Base-by-base conservation (phyloP, 2,888 invertebrate species). In the Achlya flavicornis region DNA sequence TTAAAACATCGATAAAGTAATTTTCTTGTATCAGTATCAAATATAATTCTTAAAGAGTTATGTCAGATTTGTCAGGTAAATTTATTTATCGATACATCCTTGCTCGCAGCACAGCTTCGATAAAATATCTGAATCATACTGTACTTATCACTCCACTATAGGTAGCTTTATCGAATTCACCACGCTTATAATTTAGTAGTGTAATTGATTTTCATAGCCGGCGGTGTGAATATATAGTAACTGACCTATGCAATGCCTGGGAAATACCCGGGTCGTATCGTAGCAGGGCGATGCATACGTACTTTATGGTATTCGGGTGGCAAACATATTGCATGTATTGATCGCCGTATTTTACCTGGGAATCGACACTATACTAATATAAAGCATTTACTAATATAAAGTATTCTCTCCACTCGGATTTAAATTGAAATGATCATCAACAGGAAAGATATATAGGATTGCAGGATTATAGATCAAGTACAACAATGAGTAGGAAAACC, bases 401-500 rank as follows among this genome's bases (percentile, higher is more conserved):
- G 68, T 68, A 72, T 70, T 68, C 61, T 61, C 35, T 48, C 62
- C 69, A 71, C 71, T 76, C 71, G 70, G 71, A 62, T 67, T 68
- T 63, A n/a, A 46, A 48, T 35, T 35, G 11, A 41, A 57, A 48
- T 6, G n/a, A 26, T 43, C n/a, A 46, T 32, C 53, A 14, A 41
- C 32, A 26, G 33, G 26, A 61, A 10, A 48, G 46, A 7, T 67
- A 66, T 65, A 69, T 67, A 64, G 67, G 61, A 65, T 65, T 70
- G 69, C 64, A 61, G 64, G 62, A 69, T 72, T 70, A 73, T 74
- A 73, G 75, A 76, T 76, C 69, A 76, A 74, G 64, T 78, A 79
- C 78, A 88, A 89, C 85, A 87, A 88, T 87, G 85, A 83, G 76
- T 75, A 78, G 83, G 85, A 85, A 88, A 86, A 85, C 85, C 86